Base-by-base conservation (phyloP, 2,888 invertebrate genomes). In the Ypsolopha sequella region DNA sequence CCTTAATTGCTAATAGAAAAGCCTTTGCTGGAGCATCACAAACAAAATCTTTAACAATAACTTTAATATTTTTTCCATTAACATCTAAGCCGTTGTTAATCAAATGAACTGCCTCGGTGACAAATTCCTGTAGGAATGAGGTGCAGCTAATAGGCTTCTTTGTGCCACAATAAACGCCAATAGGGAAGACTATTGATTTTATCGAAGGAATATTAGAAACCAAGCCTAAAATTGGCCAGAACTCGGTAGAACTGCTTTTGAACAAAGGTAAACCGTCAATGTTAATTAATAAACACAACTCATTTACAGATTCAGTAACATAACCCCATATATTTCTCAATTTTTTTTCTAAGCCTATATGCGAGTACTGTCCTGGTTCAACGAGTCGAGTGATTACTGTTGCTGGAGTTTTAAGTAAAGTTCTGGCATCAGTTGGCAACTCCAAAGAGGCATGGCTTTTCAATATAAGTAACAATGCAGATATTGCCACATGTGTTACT, bases 1-100 rank as follows among this genome's bases (percentile, higher is more conserved):
- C 52, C 44, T 53, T 54, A 47, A 48, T 43, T 46, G 34, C 52
- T 48, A 48, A 52, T 41, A 54, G 52, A 24, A 53, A 56, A 11
- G 52, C 50, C 45, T 54, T 57, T 14, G 55, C 54, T 41, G 56
- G 57, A 54, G 52, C 54, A 54, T 56, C 56, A 58, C 56, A 57
- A 46, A 58, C 48, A 53, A 60, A 57, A 52, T 46, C 41, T 50
- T 52, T 46, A 39, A 39, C 39, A 39, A 39, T 3, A 39, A 39
- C 7, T 39, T 39, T 39, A 3, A 39, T 39, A 39, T 38, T 49
- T 46, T 39, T 10, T 33, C 49, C 46, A 13, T 38, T 45, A 11
- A 51, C 7, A 46, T 38, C 36, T 13, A 51, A 51, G 44, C 51
- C 51, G 11, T 43, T 44, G 36, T 33, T 24, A 51, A 39, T 51